Conservation (phyloP, 2,888 invertebrate species). For the Furcula furcula region DNA sequence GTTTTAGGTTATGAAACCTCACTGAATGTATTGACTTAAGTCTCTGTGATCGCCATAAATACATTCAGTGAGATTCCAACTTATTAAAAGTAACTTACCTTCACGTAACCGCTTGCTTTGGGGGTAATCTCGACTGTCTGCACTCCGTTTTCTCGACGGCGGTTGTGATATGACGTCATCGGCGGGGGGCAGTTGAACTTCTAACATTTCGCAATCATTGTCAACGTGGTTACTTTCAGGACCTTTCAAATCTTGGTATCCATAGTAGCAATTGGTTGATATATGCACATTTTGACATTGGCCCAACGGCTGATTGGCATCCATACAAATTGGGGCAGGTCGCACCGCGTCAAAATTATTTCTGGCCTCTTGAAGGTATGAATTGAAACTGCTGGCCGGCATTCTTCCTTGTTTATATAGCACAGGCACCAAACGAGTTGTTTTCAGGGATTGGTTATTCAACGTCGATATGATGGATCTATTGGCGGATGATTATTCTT, state of each 20-base stretch:
- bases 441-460: too few species aligned
- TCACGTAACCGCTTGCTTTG: slow-evolving; percentile 66
- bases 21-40: slow-evolving; percentile 36
- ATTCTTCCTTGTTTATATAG: slow-evolving; percentile 35
- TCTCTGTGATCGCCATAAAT: background rate
- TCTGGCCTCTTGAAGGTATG: slow-evolving; percentile 68
- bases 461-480: too few species aligned
- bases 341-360: slow-evolving; percentile 73
- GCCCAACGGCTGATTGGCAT: slow-evolving; percentile 59
- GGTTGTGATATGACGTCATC: slow-evolving; percentile 33
- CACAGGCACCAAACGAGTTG: background rate
- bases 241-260: slow-evolving; percentile 64
- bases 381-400: slow-evolving; percentile 68
- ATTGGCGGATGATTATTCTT: too few species aligned
- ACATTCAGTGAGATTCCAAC: slow-evolving; percentile 51
- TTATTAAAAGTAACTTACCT: slow-evolving; percentile 56
- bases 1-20: slow-evolving; percentile 35
- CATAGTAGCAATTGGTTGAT: slow-evolving; percentile 79
- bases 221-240: slow-evolving; percentile 38
- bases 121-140: slow-evolving; percentile 56
- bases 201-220: slow-evolving; percentile 70
- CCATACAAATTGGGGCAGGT: slow-evolving; percentile 65
- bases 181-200: slow-evolving; percentile 36
- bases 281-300: slow-evolving; percentile 72
- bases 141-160: slow-evolving; percentile 65